phyloP scores from a whole-genome alignment of 2,888 invertebrate genomes.

The Temnothorax ravouxi region DNA sequence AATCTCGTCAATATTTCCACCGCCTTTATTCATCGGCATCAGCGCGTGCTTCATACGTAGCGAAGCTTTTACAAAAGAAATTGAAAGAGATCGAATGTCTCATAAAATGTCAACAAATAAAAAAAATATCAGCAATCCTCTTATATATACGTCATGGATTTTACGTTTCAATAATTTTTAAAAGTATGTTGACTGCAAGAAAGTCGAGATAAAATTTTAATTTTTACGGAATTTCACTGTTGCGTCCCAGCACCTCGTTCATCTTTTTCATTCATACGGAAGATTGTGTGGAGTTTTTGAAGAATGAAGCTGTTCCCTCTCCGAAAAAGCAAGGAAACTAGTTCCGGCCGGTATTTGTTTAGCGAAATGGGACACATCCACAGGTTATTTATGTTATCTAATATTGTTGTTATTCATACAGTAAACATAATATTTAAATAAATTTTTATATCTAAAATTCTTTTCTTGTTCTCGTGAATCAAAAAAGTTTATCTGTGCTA shows the following conservation, averaged over 20 bases:
- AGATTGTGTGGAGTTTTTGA: slow-evolving; percentile 37
- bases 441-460: not conserved
- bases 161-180: not conserved
- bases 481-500: not conserved
- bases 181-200: not conserved
- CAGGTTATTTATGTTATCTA: not conserved
- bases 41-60: not conserved
- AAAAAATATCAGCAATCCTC: slow-evolving; percentile 13
- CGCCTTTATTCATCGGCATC: slow-evolving; percentile 46
- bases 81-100: not conserved
- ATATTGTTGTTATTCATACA: not conserved
- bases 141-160: not conserved
- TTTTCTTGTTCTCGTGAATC: not conserved
- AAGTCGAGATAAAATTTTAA: slow-evolving; percentile 21
- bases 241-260: slow-evolving; percentile 23
- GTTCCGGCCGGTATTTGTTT: slow-evolving; percentile 10
- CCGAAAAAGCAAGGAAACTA: slow-evolving; percentile 26
- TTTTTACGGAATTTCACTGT: slow-evolving; percentile 29
- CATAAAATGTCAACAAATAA: not conserved
- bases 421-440: not conserved
- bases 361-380: not conserved
- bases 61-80: not conserved
- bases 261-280: slow-evolving; percentile 34
- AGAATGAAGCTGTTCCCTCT: slow-evolving; percentile 30
- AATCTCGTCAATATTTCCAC: slow-evolving; percentile 55